A percentile compares a stretch with the other conserved stretches of the same genome.
Conservation (phyloP, 2,797 vertebrate genomes). For the Valencia hispanica region DNA sequence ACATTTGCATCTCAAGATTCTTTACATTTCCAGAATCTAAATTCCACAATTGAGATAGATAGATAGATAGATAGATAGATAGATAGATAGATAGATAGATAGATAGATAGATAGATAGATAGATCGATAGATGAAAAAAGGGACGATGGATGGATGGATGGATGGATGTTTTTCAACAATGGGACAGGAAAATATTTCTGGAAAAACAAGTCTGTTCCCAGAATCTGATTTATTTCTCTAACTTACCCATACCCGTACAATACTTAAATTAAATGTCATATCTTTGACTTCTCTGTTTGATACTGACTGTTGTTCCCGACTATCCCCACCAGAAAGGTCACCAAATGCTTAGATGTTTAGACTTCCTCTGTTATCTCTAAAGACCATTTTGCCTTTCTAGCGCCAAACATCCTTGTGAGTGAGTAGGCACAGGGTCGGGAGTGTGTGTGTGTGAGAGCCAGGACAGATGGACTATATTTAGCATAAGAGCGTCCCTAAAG, state of each 20-base stretch:
- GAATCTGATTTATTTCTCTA: not conserved
- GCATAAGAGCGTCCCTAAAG: constrained; percentile 49
- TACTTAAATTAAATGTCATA: not conserved
- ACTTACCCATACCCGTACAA: not conserved
- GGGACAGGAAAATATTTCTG: too few species aligned
- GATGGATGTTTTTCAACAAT: too few species aligned
- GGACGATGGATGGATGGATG: not conserved
- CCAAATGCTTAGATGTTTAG: not conserved
- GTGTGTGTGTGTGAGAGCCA: constrained; percentile 57
- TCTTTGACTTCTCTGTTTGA: too few species aligned
- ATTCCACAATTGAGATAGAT: not conserved
- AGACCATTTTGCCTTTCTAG: constrained; percentile 11
- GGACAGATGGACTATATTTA: constrained; percentile 61
- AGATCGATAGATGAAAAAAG: not conserved
- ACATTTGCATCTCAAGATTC: not conserved
- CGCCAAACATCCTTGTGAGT: constrained; percentile 39
- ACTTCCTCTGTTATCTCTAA: not conserved
- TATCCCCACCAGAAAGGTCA: not conserved
- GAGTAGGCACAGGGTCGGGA: constrained; percentile 50
- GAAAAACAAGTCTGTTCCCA: not conserved
- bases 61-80: too few species aligned
- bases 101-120: too few species aligned
- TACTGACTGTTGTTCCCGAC: too few species aligned
- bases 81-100: too few species aligned
- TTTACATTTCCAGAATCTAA: not conserved